A percentile compares a stretch with the other conserved stretches of the same genome.
Evolutionary conservation across 2,797 vertebrate genomes (phyloP).

Genomic region (Eutrigla gurnardus): DNA sequence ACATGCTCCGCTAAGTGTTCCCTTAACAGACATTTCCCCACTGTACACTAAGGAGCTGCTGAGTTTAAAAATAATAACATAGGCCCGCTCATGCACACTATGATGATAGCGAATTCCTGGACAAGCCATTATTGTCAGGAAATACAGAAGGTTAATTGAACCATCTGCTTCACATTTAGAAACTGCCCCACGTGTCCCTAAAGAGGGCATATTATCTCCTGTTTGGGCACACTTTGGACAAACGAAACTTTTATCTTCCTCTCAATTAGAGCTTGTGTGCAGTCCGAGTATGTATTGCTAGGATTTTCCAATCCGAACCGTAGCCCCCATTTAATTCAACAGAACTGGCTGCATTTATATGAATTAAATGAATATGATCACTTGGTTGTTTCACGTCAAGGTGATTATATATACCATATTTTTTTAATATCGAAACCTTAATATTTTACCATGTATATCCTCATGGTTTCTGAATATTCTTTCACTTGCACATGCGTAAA

Average conservation of each 20-base stretch:
- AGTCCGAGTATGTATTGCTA: not conserved
- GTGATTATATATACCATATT: not conserved
- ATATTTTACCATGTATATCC: not conserved
- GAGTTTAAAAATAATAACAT: conserved; percentile 31
- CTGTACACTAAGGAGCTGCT: conserved; percentile 39
- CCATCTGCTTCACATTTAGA: conserved; percentile 51
- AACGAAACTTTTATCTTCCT: conserved; percentile 44
- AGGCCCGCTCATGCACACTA: not conserved
- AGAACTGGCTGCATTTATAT: not conserved
- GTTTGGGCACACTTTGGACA: conserved; percentile 39
- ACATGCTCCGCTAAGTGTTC: conserved; percentile 57
- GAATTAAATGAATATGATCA: not conserved
- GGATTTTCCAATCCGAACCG: not conserved
- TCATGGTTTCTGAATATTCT: not conserved
- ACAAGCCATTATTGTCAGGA: conserved; percentile 60
- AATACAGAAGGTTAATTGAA: conserved; percentile 43
- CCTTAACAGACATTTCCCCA: conserved; percentile 63
- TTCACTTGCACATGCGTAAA: not conserved
- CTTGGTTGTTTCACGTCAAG: not conserved
- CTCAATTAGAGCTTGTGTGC: conserved; percentile 19
- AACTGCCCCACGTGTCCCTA: conserved; percentile 8
- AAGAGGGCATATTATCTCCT: conserved; percentile 51
- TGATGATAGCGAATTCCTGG: conserved; percentile 38
- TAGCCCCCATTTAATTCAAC: not conserved
- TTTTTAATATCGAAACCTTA: not conserved